Percentiles rank a stretch among this genome's conserved stretches.
Conservation (phyloP, 1,140 invertebrate genomes). For the Megalopta genalis region DNA sequence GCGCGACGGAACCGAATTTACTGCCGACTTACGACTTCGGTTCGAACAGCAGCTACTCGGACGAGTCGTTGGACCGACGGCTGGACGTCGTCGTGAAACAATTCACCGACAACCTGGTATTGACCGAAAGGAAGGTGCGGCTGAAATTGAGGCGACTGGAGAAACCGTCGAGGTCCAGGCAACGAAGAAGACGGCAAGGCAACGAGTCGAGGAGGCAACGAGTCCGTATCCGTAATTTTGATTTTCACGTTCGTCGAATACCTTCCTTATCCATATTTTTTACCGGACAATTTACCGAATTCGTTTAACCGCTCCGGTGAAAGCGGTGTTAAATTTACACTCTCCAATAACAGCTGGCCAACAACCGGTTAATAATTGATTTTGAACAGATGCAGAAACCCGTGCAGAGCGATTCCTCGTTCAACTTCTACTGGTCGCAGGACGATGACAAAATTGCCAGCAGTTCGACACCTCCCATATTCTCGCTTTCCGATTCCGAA, state of each 20-base stretch:
- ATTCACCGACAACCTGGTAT: constrained; percentile 72
- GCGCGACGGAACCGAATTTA: background rate
- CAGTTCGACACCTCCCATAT: constrained; percentile 59
- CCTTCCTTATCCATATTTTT: too few relatives aligned
- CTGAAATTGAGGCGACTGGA: constrained; percentile 40
- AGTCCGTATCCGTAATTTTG: background rate
- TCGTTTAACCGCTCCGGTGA: too few relatives aligned
- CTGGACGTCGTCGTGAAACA: constrained; percentile 68
- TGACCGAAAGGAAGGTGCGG: constrained; percentile 66
- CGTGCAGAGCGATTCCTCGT: background rate
- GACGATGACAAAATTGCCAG: constrained; percentile 49
- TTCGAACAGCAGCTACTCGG: constrained; percentile 52
- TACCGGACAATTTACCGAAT: too few relatives aligned
- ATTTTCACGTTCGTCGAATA: too few relatives aligned
- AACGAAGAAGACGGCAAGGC: background rate
- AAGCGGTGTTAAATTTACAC: too few relatives aligned
- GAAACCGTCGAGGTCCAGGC: constrained; percentile 1
- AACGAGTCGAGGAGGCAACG: background rate
- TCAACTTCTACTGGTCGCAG: background rate
- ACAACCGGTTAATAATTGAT: background rate
- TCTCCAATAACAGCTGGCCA: too few relatives aligned
- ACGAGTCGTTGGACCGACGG: constrained; percentile 59
- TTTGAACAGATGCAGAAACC: background rate
- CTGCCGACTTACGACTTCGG: constrained; percentile 41
- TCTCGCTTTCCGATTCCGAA: constrained; percentile 63